Evolutionary conservation across 2,797 vertebrate genomes (phyloP).

Genomic region (Karalla daura): DNA sequence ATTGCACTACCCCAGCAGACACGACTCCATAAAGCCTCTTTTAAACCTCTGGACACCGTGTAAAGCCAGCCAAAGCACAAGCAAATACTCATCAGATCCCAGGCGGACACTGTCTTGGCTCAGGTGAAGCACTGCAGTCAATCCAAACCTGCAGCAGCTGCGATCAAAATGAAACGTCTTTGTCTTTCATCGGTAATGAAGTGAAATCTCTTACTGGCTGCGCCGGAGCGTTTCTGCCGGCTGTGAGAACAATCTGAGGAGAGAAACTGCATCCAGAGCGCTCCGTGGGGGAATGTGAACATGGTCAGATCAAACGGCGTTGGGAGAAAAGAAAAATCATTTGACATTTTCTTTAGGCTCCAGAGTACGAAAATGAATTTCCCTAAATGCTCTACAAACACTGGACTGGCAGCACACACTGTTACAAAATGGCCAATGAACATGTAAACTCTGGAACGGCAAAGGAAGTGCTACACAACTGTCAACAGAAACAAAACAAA

Average conservation of each 20-base stretch:
- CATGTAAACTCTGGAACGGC: conserved; percentile 54
- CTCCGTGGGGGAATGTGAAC: not conserved
- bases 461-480: conserved; percentile 43
- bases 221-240: not conserved
- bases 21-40: conserved; percentile 22
- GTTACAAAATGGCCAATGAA: conserved; percentile 43
- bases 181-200: not conserved
- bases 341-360: conserved; percentile 15
- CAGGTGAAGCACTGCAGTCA: not conserved
- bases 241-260: conserved; percentile 8
- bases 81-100: conserved; percentile 3
- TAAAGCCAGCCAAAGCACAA: conserved; percentile 27
- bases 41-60: conserved; percentile 36
- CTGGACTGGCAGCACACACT: conserved; percentile 27
- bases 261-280: conserved; percentile 21
- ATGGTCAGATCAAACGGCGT: conserved; percentile 20
- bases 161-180: conserved; percentile 10
- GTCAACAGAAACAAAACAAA: conserved; percentile 25
- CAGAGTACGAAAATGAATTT: conserved; percentile 7
- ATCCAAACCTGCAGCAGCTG: conserved; percentile 8
- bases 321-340: conserved; percentile 8
- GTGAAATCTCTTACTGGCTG: conserved; percentile 37
- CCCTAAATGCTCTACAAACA: conserved; percentile 31
- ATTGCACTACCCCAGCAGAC: conserved; percentile 71
- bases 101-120: not conserved